Percentiles rank a stretch among this genome's conserved stretches.
Conservation (phyloP, 2,888 invertebrate genomes). For the Acrocera orbiculus region DNA sequence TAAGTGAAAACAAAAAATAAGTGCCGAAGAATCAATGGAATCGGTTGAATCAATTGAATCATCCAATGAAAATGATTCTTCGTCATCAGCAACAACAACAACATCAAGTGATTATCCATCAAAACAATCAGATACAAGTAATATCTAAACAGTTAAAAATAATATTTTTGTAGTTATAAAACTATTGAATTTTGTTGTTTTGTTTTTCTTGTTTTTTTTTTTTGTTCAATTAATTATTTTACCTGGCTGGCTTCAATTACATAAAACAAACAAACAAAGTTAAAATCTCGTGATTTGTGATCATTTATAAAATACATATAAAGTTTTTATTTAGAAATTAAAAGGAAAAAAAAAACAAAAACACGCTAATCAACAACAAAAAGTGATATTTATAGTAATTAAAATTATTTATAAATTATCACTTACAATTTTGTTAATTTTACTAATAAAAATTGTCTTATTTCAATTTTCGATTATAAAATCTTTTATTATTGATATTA, state of each 20-base stretch:
- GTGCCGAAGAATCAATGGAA: constrained; percentile 8
- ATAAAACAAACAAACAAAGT: not conserved
- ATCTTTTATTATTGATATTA: no score
- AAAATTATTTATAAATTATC: no score
- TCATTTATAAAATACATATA: not conserved
- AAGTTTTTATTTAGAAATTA: no score
- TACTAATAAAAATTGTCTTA: no score
- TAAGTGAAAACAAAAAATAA: constrained; percentile 9
- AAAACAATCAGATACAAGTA: constrained; percentile 29
- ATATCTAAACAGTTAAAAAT: constrained; percentile 8
- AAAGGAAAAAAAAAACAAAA: no score
- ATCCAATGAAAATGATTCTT: constrained; percentile 7
- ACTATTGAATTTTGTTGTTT: not conserved
- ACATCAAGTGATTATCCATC: constrained; percentile 14
- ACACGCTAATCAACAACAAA: no score
- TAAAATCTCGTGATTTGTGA: not conserved
- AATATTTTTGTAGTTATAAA: not conserved
- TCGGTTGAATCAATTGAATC: no score
- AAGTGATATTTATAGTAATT: no score
- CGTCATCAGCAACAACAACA: constrained; percentile 11
- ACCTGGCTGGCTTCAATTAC: not conserved
- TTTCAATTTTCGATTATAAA: no score
- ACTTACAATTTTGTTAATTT: no score
- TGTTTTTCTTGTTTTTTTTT: not conserved
- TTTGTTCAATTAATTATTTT: not conserved